A percentile compares a stretch with the other conserved stretches of the same genome.
phyloP scores from a whole-genome alignment of 2,113 vertebrate species.

The Melanotaenia duboulayi region DNA sequence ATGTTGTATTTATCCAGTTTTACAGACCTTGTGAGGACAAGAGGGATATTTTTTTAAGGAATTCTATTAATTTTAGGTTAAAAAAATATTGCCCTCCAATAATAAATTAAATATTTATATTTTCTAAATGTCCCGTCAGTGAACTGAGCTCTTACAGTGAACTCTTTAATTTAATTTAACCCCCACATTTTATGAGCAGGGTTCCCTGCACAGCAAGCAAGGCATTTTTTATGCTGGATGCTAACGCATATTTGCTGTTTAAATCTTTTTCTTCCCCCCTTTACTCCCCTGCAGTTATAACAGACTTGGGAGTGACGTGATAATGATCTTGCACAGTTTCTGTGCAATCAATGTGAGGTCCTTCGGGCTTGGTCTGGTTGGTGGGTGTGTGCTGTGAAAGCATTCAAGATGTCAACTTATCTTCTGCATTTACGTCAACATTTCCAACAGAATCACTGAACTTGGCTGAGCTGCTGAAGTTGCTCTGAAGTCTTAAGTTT shows the following conservation, averaged over 20 bases:
- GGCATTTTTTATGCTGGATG: too few species aligned
- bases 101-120: too few species aligned
- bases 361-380: constrained; percentile 40
- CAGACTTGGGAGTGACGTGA: constrained; percentile 45
- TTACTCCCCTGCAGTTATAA: constrained; percentile 5
- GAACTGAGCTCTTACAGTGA: too few species aligned
- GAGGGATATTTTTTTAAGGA: too few species aligned
- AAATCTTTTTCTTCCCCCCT: neutral
- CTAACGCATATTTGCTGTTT: constrained; percentile 16
- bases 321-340: constrained; percentile 61
- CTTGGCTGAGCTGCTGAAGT: neutral
- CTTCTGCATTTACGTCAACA: constrained; percentile 17
- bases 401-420: constrained; percentile 49
- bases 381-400: constrained; percentile 52
- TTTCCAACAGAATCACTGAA: constrained; percentile 32
- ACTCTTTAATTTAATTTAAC: too few species aligned
- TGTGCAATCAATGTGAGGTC: constrained; percentile 39
- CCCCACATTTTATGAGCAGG: too few species aligned
- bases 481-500: constrained; percentile 6
- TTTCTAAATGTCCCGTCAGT: too few species aligned
- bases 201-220: neutral
- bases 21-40: too few species aligned
- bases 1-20: too few species aligned
- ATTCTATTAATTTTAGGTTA: too few species aligned
- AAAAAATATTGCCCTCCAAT: too few species aligned